phyloP scores from a whole-genome alignment of 2,113 vertebrate species.

The Paramormyrops kingsleyae region DNA sequence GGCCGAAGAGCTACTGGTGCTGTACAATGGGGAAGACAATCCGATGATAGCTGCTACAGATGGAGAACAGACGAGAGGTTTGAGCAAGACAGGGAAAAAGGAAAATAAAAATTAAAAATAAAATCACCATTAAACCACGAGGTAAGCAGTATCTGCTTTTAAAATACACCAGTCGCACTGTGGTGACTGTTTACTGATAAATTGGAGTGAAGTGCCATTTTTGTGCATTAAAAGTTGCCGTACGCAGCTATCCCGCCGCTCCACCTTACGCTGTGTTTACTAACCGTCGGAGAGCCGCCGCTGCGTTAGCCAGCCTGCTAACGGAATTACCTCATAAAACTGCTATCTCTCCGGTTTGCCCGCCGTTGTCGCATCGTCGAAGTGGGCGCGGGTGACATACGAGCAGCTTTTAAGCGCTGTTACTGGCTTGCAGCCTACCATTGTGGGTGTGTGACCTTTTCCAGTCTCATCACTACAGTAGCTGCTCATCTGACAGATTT shows the following conservation, averaged over 20 bases:
- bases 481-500: background rate
- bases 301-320: background rate
- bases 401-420: background rate
- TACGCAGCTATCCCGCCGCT: background rate
- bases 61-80: conserved; percentile 61
- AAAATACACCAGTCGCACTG: background rate
- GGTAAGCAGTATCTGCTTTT: conserved; percentile 48
- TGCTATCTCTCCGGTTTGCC: no score
- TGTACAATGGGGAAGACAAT: conserved; percentile 73
- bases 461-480: background rate
- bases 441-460: background rate
- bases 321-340: background rate
- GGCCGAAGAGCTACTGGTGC: conserved; percentile 48
- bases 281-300: background rate
- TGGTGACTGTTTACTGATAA: background rate
- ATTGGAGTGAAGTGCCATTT: background rate
- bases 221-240: background rate
- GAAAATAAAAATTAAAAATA: background rate
- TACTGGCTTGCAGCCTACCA: background rate
- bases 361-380: background rate
- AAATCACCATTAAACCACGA: conserved; percentile 49
- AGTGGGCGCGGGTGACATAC: background rate
- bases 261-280: conserved; percentile 1
- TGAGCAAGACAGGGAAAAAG: conserved; percentile 45
- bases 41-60: conserved; percentile 69